Evolutionary conservation across 2,113 vertebrate species (phyloP).

Genomic region (Apistogramma diplotaenia): DNA sequence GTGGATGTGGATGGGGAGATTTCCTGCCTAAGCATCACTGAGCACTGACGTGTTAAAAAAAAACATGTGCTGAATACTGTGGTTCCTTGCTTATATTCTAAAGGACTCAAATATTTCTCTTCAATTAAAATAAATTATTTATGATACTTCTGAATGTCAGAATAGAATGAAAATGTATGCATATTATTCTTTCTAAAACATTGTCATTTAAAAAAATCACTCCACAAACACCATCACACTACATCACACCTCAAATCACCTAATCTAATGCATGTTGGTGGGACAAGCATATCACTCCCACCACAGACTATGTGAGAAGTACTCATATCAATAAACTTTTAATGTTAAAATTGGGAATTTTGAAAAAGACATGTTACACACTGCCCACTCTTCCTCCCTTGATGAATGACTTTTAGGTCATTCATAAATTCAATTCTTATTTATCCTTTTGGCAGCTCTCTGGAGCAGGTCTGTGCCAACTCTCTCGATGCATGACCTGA

Average conservation of each 20-base stretch:
- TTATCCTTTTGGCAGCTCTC: neutral
- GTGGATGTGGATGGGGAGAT: neutral
- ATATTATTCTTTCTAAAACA: neutral
- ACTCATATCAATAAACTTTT: neutral
- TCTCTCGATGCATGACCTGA: neutral
- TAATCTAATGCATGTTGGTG: neutral
- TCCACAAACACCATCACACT: rapidly evolving
- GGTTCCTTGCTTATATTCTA: neutral
- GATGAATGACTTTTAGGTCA: neutral
- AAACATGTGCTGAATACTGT: neutral
- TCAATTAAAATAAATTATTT: neutral
- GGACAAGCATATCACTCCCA: neutral
- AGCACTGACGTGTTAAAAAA: neutral
- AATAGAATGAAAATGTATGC: neutral
- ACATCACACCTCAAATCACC: neutral
- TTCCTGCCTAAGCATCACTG: neutral
- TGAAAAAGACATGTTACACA: constrained; percentile 29
- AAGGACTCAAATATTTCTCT: neutral
- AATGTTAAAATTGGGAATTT: neutral
- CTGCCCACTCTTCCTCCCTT: neutral
- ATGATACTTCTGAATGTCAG: neutral
- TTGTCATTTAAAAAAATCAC: neutral
- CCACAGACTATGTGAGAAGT: neutral
- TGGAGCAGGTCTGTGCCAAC: neutral
- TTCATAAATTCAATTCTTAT: neutral